phyloP scores from a whole-genome alignment of 2,888 invertebrate species.

The Lycophotia porphyrea region DNA sequence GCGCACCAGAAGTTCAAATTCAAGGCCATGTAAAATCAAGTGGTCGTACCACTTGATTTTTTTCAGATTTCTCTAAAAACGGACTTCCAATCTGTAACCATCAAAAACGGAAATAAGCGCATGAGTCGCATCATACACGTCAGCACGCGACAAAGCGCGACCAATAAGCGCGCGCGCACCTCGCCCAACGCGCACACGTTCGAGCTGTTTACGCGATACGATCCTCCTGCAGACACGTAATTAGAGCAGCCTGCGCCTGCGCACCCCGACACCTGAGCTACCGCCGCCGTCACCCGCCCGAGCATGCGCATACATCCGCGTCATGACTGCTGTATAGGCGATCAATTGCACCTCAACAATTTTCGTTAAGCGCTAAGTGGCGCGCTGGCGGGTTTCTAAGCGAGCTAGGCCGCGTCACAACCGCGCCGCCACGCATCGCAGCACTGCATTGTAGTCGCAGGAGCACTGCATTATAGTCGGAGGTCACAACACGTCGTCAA shows the following conservation, averaged over 20 bases:
- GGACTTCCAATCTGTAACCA: not conserved
- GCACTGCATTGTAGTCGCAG: constrained; percentile 17
- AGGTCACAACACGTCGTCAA: constrained; percentile 31
- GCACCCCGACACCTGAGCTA: constrained; percentile 9
- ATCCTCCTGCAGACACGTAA: constrained; percentile 22
- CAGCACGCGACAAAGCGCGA: not conserved
- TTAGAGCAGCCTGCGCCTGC: constrained; percentile 31
- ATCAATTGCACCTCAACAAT: constrained; percentile 46
- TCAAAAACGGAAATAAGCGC: not conserved
- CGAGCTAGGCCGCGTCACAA: not conserved
- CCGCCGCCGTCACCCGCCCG: constrained; percentile 8
- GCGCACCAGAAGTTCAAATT: not conserved
- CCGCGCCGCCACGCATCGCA: constrained; percentile 3
- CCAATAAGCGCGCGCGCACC: constrained; percentile 25
- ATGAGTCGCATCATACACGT: not conserved
- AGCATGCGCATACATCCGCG: constrained; percentile 32
- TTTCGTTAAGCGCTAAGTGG: constrained; percentile 39
- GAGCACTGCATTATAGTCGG: constrained; percentile 6
- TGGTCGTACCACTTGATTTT: not conserved
- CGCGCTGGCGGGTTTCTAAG: constrained; percentile 15
- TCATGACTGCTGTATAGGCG: constrained; percentile 54
- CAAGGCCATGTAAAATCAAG: not conserved
- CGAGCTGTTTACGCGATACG: constrained; percentile 7
- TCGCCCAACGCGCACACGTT: not conserved
- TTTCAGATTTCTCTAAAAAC: not conserved